Conservation (phyloP, 2,797 vertebrate species). For the Schizopygopsis pylzovi region DNA sequence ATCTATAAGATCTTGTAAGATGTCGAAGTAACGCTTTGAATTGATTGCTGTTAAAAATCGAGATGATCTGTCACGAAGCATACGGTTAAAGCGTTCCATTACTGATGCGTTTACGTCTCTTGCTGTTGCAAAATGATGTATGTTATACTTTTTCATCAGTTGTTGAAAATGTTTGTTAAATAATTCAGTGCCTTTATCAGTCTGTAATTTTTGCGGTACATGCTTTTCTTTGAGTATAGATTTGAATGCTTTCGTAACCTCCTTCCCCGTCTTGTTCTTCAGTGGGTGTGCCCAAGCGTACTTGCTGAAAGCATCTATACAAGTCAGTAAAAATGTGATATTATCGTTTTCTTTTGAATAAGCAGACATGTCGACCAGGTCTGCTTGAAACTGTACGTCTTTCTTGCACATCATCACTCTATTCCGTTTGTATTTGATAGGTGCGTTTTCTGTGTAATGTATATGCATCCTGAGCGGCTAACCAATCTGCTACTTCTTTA, state of each 20-base stretch:
- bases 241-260: constrained; percentile 2
- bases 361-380: constrained; percentile 13
- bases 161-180: constrained; percentile 21
- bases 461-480: constrained; percentile 1
- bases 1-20: no score
- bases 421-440: neutral
- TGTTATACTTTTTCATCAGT: neutral
- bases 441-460: neutral
- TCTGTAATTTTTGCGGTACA: constrained; percentile 10
- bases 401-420: neutral
- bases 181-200: constrained; percentile 12
- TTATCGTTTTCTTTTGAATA: constrained; percentile 30
- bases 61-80: neutral
- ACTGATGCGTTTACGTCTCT: constrained; percentile 18
- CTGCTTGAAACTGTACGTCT: neutral
- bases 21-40: neutral
- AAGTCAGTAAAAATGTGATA: constrained; percentile 8
- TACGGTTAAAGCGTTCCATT: constrained; percentile 18
- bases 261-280: constrained; percentile 1
- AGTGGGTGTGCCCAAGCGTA: constrained; percentile 4
- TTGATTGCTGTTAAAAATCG: neutral
- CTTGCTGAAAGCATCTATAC: constrained; percentile 42
- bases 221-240: constrained; percentile 2
- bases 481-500: constrained; percentile 21
- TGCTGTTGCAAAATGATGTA: neutral